Conservation (phyloP, 2,888 invertebrate genomes). For the Acleris sparsana region DNA sequence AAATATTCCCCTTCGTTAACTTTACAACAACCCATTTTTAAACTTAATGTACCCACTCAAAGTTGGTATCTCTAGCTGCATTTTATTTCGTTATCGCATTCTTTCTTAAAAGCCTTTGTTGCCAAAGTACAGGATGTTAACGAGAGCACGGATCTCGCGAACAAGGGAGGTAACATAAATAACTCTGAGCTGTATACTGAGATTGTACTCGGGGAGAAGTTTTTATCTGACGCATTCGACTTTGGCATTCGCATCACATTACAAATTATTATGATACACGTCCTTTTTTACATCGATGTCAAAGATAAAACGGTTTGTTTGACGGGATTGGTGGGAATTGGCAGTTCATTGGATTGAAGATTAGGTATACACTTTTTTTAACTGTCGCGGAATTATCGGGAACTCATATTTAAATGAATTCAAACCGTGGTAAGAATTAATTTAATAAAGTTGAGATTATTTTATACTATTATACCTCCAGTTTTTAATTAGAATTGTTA, state of each 20-base stretch:
- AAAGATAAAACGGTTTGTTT: no score
- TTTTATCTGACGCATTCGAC: constrained; percentile 53
- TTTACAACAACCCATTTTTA: background rate
- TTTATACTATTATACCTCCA: no score
- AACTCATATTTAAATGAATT: no score
- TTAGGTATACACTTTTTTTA: no score
- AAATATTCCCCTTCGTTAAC: no score
- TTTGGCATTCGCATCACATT: constrained; percentile 26
- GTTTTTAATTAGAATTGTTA: no score
- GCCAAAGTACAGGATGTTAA: constrained; percentile 43
- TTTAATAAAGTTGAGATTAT: no score
- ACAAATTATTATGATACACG: constrained; percentile 1
- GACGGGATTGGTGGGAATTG: no score
- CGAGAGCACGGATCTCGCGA: constrained; percentile 41
- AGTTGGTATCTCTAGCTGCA: constrained; percentile 23
- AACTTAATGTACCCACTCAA: constrained; percentile 9
- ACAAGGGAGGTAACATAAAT: constrained; percentile 56
- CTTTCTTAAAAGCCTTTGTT: constrained; percentile 34
- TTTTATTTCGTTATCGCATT: constrained; percentile 34
- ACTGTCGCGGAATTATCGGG: no score
- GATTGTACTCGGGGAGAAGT: constrained; percentile 50
- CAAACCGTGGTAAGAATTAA: no score
- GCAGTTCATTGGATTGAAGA: no score
- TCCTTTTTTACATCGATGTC: no score
- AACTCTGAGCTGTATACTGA: constrained; percentile 47